A percentile compares a stretch with the other conserved stretches of the same genome.
These are phyloP conservation scores for Poecilia velifera DNA, from an alignment of 2,797 vertebrate species.

Conservation along the genomic window DNA sequence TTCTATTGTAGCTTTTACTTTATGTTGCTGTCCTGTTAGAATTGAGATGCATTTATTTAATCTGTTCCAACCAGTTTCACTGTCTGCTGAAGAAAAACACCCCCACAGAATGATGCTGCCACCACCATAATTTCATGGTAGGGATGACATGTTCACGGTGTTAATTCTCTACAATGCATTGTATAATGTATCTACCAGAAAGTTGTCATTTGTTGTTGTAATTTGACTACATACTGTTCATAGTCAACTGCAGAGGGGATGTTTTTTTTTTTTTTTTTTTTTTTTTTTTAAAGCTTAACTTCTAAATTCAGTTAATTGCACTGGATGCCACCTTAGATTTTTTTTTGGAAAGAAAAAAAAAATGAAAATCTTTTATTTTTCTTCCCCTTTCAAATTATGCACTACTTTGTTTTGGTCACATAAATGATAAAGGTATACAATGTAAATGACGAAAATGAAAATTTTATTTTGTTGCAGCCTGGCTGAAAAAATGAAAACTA, in stretches of 20 bases:
- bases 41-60: neutral
- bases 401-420: neutral
- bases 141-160: neutral
- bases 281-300: neutral
- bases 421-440: neutral
- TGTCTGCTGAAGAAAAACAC: neutral
- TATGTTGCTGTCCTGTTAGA: neutral
- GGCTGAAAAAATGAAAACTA: neutral
- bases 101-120: neutral
- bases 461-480: constrained; percentile 31
- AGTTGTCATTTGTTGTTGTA: neutral
- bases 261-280: neutral
- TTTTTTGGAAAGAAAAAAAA: neutral
- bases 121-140: neutral
- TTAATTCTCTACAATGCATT: neutral
- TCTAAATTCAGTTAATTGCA: neutral
- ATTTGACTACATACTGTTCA: neutral
- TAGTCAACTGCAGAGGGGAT: neutral
- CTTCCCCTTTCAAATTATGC: neutral
- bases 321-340: neutral
- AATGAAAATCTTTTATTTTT: neutral
- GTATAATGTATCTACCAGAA: neutral
- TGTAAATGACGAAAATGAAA: no score
- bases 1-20: neutral
- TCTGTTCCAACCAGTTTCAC: neutral